phyloP scores from a whole-genome alignment of 2,888 invertebrate genomes.

The Drosophila recens region DNA sequence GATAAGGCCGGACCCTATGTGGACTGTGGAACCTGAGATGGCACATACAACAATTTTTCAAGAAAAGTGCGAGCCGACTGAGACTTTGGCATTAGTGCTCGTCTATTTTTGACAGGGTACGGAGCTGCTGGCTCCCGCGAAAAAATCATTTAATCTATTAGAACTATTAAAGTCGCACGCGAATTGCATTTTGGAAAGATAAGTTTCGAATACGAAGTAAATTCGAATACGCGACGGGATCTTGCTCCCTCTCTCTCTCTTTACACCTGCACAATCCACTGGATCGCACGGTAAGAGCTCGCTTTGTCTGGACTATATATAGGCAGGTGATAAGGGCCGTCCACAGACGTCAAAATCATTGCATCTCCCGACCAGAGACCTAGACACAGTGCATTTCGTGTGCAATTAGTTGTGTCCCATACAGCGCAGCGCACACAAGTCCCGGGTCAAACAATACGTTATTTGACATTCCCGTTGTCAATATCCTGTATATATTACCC shows the following conservation, averaged over 20 bases:
- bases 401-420: slow-evolving; percentile 57
- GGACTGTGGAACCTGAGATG: slow-evolving; percentile 66
- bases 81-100: slow-evolving; percentile 63
- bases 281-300: slow-evolving; percentile 44
- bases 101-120: slow-evolving; percentile 78
- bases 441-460: slow-evolving; percentile 15
- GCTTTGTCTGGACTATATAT: slow-evolving; percentile 45
- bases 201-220: slow-evolving; percentile 13
- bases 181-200: slow-evolving; percentile 40
- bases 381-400: slow-evolving; percentile 50
- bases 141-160: slow-evolving; percentile 19
- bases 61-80: slow-evolving; percentile 68
- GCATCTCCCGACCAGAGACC: slow-evolving; percentile 42
- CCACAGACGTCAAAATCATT: slow-evolving; percentile 45
- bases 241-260: slow-evolving; percentile 9
- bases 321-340: slow-evolving; percentile 54
- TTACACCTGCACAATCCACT: neutral
- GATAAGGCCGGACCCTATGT: slow-evolving; percentile 55
- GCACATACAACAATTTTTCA: slow-evolving; percentile 52
- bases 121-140: slow-evolving; percentile 73
- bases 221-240: slow-evolving; percentile 19
- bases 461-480: slow-evolving; percentile 9
- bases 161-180: slow-evolving; percentile 11
- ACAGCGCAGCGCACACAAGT: slow-evolving; percentile 48
- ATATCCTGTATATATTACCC: slow-evolving; percentile 10